Evolutionary conservation across 2,888 invertebrate genomes (phyloP), one percentile per base, ranked within the genome.

Genomic region (Eugnorisma glareosa): DNA sequence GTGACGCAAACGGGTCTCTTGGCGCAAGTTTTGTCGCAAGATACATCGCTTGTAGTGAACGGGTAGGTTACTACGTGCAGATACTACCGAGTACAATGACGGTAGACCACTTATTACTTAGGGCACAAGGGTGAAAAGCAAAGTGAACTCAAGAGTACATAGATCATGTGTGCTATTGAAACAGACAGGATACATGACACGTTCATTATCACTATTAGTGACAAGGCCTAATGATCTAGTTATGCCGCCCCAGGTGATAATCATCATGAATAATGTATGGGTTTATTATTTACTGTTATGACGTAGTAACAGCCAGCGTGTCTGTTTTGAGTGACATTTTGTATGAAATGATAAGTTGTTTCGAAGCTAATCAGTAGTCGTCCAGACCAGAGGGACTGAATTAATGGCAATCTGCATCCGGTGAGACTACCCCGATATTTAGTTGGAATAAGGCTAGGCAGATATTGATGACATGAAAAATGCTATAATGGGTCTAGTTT

Each of bases 151-250:
- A 0, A 2, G 6, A 45, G 18, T n/a, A 5, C n/a, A 71, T 28
- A 63, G 61, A 73, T 69, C 5, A 69, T 21, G n/a, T 24, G 21
- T 11, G 13, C 64, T 68, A 71, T 64, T 68, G 35, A 70, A 76
- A 68, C 45, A 76, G 83, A 86, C 48, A 64, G 64, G 64, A 76
- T 51, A 48, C 28, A 31, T 61, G 51, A 71, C 59, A 71, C 59
- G 48, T 71, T 70, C 40, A 86, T 82, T 75, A 28, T 63, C 48
- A 64, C 40, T 64, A 13, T 24, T 35, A 64, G 40, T 75, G 61
- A 75, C 61, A 85, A 40, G 24, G 51, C 31, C 64, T 85, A 81
- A 81, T 81, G 75, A 57, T 59, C 54, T 82, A 82, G 54, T 67
- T 75, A 75, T 81, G 66, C 21, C 59, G 40, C 28, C 54, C 31